A percentile compares a stretch with the other conserved stretches of the same genome.
These are phyloP conservation scores for Coelopa frigida DNA, from an alignment of 1,140 invertebrate species.

Conservation along the genomic window DNA sequence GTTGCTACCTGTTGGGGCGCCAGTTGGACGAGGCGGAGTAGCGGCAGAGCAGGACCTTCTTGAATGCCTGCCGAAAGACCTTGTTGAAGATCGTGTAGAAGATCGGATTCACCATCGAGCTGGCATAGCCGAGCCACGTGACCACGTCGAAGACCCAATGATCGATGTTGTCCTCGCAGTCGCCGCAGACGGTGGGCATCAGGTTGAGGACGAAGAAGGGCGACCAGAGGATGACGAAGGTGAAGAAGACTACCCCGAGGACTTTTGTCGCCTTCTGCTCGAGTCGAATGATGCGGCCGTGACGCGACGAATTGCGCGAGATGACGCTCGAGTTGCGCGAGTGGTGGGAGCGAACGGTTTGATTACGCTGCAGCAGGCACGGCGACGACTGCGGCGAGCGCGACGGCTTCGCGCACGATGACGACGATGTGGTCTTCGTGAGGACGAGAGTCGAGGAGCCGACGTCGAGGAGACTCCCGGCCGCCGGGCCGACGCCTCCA, in stretches of 20 bases:
- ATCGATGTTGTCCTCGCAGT: constrained; percentile 66
- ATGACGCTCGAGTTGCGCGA: constrained; percentile 71
- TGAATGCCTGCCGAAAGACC: constrained; percentile 84
- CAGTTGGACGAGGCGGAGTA: constrained; percentile 56
- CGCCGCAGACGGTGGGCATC: constrained; percentile 65
- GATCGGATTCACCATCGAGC: constrained; percentile 88
- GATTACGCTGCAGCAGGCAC: constrained; percentile 43
- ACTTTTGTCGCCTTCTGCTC: constrained; percentile 95
- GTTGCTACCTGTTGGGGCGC: constrained; percentile 45
- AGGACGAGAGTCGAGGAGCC: not conserved
- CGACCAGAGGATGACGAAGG: constrained; percentile 88
- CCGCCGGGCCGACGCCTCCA: too few relatives aligned
- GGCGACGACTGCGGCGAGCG: constrained; percentile 45
- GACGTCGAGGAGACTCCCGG: not conserved
- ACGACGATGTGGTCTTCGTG: not conserved
- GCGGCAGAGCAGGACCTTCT: constrained; percentile 75
- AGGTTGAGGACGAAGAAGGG: constrained; percentile 89
- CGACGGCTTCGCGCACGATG: constrained; percentile 15
- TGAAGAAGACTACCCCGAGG: constrained; percentile 85
- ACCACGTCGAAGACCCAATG: constrained; percentile 76
- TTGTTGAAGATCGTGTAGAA: constrained; percentile 95
- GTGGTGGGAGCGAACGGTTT: constrained; percentile 55
- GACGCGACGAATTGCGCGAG: constrained; percentile 68
- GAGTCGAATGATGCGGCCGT: constrained; percentile 70
- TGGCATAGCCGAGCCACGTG: constrained; percentile 87